phyloP scores from a whole-genome alignment of 2,797 vertebrate species.

The Falco columbarius region DNA sequence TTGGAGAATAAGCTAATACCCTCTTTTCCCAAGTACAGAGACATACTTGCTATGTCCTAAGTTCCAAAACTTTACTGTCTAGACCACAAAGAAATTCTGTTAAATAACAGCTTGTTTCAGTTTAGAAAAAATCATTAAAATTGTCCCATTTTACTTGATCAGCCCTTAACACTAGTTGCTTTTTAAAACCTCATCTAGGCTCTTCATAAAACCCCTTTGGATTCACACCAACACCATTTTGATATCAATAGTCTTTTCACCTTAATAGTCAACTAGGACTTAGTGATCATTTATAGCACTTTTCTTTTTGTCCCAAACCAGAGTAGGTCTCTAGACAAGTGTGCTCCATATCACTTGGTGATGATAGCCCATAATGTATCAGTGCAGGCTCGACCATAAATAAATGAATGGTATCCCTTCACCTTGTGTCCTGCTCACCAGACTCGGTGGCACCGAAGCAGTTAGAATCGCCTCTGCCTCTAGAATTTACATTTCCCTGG shows the following conservation, averaged over 20 bases:
- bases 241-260: not conserved
- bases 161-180: not conserved
- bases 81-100: not conserved
- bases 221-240: not conserved
- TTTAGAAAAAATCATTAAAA: not conserved
- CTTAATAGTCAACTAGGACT: not conserved
- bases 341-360: accelerated
- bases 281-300: not conserved
- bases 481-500: conserved; percentile 7
- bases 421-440: not conserved
- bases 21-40: not conserved
- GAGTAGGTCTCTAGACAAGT: not conserved
- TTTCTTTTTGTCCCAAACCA: not conserved
- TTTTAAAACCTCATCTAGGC: not conserved
- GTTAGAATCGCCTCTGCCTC: not conserved
- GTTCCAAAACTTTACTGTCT: not conserved
- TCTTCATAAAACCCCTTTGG: not conserved
- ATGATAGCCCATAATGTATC: not conserved
- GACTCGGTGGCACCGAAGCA: not conserved
- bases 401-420: not conserved
- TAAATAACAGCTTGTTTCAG: not conserved
- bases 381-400: not conserved
- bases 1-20: not conserved
- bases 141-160: not conserved
- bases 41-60: not conserved